A percentile compares a stretch with the other conserved stretches of the same genome.
Conservation (phyloP, 1,140 invertebrate genomes). For the Elymnias hypermnestra region DNA sequence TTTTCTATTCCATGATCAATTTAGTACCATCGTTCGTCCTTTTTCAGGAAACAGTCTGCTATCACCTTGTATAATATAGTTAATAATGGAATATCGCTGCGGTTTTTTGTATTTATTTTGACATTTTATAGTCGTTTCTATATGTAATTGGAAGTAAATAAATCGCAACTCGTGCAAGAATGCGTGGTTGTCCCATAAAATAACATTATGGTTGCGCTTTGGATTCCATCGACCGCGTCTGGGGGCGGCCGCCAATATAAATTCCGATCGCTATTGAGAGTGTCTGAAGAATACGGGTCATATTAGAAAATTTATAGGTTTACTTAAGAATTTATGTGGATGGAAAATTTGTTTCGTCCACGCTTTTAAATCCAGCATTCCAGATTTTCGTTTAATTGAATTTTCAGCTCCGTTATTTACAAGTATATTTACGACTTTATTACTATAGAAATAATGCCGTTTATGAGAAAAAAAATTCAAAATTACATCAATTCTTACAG, state of each 20-base stretch:
- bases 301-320: slow-evolving; percentile 11
- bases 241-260: slow-evolving; percentile 35
- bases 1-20: too few species aligned
- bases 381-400: background rate
- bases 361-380: background rate
- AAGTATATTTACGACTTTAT: too few species aligned
- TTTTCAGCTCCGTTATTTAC: too few species aligned
- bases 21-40: too few species aligned
- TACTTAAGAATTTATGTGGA: background rate
- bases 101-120: too few species aligned
- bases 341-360: background rate
- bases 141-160: slow-evolving; percentile 24
- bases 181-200: slow-evolving; percentile 35
- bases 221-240: slow-evolving; percentile 25
- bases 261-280: slow-evolving; percentile 34
- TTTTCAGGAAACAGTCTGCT: too few species aligned
- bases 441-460: too few species aligned
- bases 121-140: too few species aligned
- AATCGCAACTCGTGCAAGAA: slow-evolving; percentile 24
- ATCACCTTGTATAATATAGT: too few species aligned
- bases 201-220: slow-evolving; percentile 28
- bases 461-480: too few species aligned
- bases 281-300: slow-evolving; percentile 19
- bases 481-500: too few species aligned
- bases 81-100: too few species aligned